Evolutionary conservation across 2,888 invertebrate genomes (phyloP).

Genomic region (Agrotis ipsilon): DNA sequence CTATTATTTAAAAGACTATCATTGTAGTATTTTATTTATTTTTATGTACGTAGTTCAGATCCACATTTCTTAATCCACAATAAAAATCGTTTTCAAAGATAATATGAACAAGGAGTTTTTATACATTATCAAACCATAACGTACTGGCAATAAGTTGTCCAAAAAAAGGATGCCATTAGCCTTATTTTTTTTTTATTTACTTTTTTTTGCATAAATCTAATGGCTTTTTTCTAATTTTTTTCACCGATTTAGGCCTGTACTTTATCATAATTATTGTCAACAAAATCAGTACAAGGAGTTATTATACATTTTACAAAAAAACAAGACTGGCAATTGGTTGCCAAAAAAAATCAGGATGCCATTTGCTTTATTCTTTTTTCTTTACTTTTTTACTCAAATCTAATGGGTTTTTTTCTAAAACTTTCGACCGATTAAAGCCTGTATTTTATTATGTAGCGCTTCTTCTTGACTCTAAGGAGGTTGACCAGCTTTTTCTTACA

Average conservation of each 20-base stretch:
- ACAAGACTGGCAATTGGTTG: not conserved
- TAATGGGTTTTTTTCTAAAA: not conserved
- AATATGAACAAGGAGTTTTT: conserved; percentile 1
- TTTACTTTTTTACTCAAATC: not conserved
- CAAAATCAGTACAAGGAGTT: conserved; percentile 2
- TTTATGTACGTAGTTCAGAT: not conserved
- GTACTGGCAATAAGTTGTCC: not conserved
- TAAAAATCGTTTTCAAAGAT: too few species aligned
- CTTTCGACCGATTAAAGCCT: not conserved
- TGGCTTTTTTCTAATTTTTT: not conserved
- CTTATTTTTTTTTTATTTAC: not conserved
- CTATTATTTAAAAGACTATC: conserved; percentile 1
- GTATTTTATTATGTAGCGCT: not conserved
- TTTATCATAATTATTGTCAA: not conserved
- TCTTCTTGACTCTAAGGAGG: not conserved
- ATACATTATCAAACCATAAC: not conserved
- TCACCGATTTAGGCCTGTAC: not conserved
- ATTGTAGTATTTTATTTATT: conserved; percentile 4
- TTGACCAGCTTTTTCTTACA: not conserved
- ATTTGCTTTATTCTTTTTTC: not conserved
- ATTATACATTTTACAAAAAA: not conserved
- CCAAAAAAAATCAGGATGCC: not conserved
- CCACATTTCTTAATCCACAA: not conserved
- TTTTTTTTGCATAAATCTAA: not conserved
- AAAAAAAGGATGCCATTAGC: not conserved